phyloP scores from a whole-genome alignment of 2,797 vertebrate species.

The Sebastes aleutianus region DNA sequence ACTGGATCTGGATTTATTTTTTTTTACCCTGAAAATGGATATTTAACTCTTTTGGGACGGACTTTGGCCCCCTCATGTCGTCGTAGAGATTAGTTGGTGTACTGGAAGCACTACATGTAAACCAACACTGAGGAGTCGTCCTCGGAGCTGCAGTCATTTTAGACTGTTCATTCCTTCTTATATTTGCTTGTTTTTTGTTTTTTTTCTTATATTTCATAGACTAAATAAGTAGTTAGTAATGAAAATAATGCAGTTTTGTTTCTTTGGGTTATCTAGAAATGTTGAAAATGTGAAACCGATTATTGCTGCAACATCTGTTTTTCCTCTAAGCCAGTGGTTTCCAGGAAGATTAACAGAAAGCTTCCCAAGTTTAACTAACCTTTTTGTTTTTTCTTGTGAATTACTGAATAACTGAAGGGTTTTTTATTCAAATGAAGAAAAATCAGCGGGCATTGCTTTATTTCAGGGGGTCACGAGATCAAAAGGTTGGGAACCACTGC shows the following conservation, averaged over 20 bases:
- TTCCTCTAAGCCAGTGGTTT: not conserved
- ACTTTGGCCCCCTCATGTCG: too few species aligned
- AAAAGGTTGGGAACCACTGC: not conserved
- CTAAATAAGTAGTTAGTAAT: too few species aligned
- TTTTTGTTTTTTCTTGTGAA: not conserved
- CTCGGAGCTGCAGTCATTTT: not conserved
- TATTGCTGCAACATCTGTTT: not conserved
- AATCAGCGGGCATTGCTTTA: not conserved
- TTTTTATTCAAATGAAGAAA: not conserved
- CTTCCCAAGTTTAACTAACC: too few species aligned
- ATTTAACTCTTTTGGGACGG: too few species aligned
- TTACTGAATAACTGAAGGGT: not conserved
- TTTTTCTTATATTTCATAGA: not conserved
- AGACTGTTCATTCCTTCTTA: not conserved
- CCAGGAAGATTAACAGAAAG: not conserved
- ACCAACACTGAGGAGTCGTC: not conserved
- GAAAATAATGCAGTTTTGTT: too few species aligned
- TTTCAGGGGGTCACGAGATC: not conserved
- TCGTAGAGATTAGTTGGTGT: not conserved
- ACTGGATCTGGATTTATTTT: not conserved
- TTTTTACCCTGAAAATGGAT: not conserved
- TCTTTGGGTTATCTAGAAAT: not conserved
- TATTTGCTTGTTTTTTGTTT: not conserved
- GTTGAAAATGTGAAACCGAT: not conserved
- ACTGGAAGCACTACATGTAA: conserved; percentile 59